A percentile compares a stretch with the other conserved stretches of the same genome.
These are phyloP conservation scores for Tetranychus cinnabarinus DNA, from an alignment of 1,140 invertebrate genomes.

Conservation along the genomic window DNA sequence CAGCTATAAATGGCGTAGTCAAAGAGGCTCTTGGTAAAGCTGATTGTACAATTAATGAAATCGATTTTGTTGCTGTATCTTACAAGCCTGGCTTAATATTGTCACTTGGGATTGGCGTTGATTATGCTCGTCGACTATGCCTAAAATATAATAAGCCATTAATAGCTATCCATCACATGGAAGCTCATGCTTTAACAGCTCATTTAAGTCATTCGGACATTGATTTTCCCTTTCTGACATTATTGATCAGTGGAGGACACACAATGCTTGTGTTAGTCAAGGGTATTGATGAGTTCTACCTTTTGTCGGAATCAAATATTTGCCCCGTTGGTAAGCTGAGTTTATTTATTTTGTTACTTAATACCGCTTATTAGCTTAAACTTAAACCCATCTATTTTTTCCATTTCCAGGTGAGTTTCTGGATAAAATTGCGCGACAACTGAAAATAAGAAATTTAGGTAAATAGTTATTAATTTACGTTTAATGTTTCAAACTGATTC, in stretches of 20 bases:
- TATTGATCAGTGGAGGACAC: conserved; percentile 79
- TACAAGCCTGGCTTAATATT: conserved; percentile 57
- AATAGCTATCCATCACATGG: conserved; percentile 94
- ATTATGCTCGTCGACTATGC: conserved; percentile 57
- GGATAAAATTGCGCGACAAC: conserved; percentile 63
- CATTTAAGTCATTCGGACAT: conserved; percentile 27
- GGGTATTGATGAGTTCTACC: conserved; percentile 29
- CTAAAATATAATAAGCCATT: conserved; percentile 46
- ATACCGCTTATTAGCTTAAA: background rate
- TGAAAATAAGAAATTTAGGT: conserved; percentile 51
- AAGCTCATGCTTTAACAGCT: conserved; percentile 80
- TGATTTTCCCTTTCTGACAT: conserved; percentile 63
- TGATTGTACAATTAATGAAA: conserved; percentile 30
- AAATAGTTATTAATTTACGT: no score
- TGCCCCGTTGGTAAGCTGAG: background rate
- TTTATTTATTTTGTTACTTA: background rate
- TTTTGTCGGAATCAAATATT: conserved; percentile 13
- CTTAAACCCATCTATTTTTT: conserved; percentile 24
- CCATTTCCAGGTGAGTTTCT: conserved; percentile 72
- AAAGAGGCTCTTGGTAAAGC: conserved; percentile 38
- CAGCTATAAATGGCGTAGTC: conserved; percentile 50
- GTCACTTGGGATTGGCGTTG: conserved; percentile 52
- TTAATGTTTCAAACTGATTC: no score
- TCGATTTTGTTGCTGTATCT: conserved; percentile 77
- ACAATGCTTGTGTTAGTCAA: conserved; percentile 53